A percentile compares a stretch with the other conserved stretches of the same genome.
Evolutionary conservation across 2,113 vertebrate species (phyloP).

Genomic region (Ceyx melanurus): DNA sequence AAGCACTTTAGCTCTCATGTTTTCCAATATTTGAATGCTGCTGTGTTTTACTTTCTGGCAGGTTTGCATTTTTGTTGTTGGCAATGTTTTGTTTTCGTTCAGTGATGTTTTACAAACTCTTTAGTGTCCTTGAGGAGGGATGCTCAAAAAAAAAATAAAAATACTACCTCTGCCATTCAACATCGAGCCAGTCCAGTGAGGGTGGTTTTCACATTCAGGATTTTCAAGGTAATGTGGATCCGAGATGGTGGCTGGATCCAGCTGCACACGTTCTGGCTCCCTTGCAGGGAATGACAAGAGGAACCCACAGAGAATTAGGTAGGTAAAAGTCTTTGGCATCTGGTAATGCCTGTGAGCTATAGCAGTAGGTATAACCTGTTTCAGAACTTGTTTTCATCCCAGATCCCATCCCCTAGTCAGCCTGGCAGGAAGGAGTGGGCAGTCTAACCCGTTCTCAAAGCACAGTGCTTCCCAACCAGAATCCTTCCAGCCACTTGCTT

Average conservation of each 20-base stretch:
- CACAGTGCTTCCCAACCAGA: neutral
- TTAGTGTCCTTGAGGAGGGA: slow-evolving; percentile 62
- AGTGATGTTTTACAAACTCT: slow-evolving; percentile 61
- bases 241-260: neutral
- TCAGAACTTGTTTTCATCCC: neutral
- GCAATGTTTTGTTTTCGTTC: slow-evolving; percentile 21
- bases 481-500: slow-evolving; percentile 1
- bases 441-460: neutral
- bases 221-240: neutral
- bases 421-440: neutral
- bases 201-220: neutral
- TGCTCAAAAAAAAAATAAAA: slow-evolving; percentile 72
- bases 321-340: neutral
- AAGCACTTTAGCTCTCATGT: slow-evolving; percentile 69
- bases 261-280: neutral
- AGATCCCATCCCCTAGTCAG: neutral
- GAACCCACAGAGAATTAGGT: neutral
- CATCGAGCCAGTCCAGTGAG: neutral
- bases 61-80: slow-evolving; percentile 38
- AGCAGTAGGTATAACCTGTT: neutral
- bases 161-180: slow-evolving; percentile 71
- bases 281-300: neutral
- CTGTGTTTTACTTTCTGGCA: slow-evolving; percentile 41
- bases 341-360: neutral
- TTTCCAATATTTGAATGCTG: slow-evolving; percentile 54